phyloP scores from a whole-genome alignment of 2,797 vertebrate genomes.

The Schizopygopsis pylzovi region DNA sequence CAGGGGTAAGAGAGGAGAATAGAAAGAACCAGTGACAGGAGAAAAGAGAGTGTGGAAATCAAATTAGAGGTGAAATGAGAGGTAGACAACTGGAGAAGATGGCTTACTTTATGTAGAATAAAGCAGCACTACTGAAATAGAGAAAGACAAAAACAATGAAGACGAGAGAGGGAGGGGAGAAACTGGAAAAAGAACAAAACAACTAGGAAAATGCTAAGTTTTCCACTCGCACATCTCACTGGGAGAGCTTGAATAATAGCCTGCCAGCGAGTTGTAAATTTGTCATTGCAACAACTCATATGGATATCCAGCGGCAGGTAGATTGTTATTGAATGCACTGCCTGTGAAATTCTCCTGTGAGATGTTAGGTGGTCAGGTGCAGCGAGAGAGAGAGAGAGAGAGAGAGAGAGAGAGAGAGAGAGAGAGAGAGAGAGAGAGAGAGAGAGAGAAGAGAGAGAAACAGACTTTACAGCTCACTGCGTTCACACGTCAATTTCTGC shows the following conservation, averaged over 20 bases:
- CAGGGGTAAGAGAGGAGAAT: slow-evolving; percentile 27
- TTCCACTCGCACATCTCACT: slow-evolving; percentile 19
- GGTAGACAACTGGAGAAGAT: slow-evolving; percentile 41
- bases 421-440: slow-evolving; percentile 32
- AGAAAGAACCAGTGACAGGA: slow-evolving; percentile 42
- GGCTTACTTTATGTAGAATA: slow-evolving; percentile 45
- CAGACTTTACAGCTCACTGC: slow-evolving; percentile 50
- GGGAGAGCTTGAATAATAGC: slow-evolving; percentile 48
- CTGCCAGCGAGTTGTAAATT: slow-evolving; percentile 26
- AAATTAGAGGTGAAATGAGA: slow-evolving; percentile 53
- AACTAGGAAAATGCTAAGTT: slow-evolving; percentile 24
- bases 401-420: slow-evolving; percentile 30
- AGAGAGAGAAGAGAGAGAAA: slow-evolving; percentile 29
- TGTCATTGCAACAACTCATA: slow-evolving; percentile 40
- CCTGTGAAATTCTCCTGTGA: slow-evolving; percentile 41
- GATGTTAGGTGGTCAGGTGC: slow-evolving; percentile 44
- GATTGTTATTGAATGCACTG: slow-evolving; percentile 52
- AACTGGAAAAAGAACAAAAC: slow-evolving; percentile 44
- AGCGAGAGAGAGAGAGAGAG: slow-evolving; percentile 24
- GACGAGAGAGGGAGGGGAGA: not conserved
- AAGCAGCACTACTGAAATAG: slow-evolving; percentile 22
- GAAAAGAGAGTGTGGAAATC: slow-evolving; percentile 55
- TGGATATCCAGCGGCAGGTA: slow-evolving; percentile 46
- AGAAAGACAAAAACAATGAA: slow-evolving; percentile 40
- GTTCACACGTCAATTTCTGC: slow-evolving; percentile 20